phyloP scores from a whole-genome alignment of 2,113 vertebrate species.

The Notothenia rossii region DNA sequence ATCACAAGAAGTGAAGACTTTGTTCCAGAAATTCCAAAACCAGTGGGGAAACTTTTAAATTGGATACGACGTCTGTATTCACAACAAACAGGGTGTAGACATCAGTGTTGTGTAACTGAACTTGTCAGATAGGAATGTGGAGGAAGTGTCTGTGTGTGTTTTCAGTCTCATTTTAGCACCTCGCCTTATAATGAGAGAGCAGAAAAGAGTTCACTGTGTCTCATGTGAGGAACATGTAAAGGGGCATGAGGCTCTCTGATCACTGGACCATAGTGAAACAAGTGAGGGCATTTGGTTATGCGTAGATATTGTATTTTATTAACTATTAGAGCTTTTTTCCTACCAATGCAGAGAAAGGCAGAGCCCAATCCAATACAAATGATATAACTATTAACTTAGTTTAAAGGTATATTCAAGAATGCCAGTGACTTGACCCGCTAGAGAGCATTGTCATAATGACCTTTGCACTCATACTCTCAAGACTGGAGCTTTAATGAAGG shows the following conservation, averaged over 20 bases:
- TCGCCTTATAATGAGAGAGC: constrained; percentile 9
- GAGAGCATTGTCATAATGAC: neutral
- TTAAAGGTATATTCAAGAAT: neutral
- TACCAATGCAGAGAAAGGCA: neutral
- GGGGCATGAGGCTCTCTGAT: constrained; percentile 4
- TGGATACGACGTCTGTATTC: constrained; percentile 38
- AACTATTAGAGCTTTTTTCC: too few relatives aligned
- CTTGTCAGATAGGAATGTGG: constrained; percentile 12
- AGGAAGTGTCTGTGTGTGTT: constrained; percentile 23
- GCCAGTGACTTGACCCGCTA: neutral
- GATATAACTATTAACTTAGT: neutral
- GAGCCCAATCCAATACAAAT: too few relatives aligned
- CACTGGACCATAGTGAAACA: constrained; percentile 9
- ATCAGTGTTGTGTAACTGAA: constrained; percentile 24
- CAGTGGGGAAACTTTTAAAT: constrained; percentile 52
- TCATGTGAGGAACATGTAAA: constrained; percentile 10
- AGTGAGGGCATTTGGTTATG: neutral
- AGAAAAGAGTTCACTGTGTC: constrained; percentile 21
- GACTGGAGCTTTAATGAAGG: neutral
- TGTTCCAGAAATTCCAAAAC: constrained; percentile 34
- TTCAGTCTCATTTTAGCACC: constrained; percentile 38
- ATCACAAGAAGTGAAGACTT: neutral
- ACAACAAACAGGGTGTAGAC: constrained; percentile 29
- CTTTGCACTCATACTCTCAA: neutral
- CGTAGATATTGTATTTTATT: too few relatives aligned